Evolutionary conservation across 2,113 vertebrate species (phyloP).

Genomic region (Motacilla alba): DNA sequence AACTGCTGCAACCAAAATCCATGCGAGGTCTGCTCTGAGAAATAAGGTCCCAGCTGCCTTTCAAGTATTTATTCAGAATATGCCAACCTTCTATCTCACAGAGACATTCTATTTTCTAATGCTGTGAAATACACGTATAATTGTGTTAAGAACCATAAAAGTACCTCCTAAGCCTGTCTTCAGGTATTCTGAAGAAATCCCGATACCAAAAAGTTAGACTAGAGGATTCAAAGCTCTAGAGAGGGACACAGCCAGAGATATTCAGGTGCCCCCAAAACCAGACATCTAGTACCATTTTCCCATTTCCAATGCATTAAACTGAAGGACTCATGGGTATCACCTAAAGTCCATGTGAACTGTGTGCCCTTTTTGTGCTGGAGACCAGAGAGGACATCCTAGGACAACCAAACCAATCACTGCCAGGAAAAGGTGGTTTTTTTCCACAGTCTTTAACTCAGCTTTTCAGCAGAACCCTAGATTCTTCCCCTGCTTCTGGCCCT

Average conservation of each 20-base stretch:
- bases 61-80: not conserved
- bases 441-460: not conserved
- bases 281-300: not conserved
- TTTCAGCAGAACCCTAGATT: not conserved
- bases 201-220: not conserved
- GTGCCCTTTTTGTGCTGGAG: not conserved
- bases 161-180: not conserved
- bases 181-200: not conserved
- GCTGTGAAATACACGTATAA: not conserved
- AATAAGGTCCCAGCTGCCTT: not conserved
- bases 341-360: not conserved
- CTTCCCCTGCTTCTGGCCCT: not conserved
- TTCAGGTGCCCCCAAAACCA: not conserved
- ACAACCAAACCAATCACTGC: not conserved
- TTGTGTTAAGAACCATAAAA: not conserved
- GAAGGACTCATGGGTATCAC: not conserved
- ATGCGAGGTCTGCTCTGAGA: not conserved
- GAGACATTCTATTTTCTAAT: not conserved
- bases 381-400: not conserved
- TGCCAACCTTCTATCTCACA: not conserved
- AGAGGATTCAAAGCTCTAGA: not conserved
- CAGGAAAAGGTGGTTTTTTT: not conserved
- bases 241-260: not conserved
- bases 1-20: not conserved
- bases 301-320: not conserved